These are phyloP conservation scores for Fistularia commersonii DNA, from an alignment of 2,797 vertebrate species.

Conservation along the genomic window DNA sequence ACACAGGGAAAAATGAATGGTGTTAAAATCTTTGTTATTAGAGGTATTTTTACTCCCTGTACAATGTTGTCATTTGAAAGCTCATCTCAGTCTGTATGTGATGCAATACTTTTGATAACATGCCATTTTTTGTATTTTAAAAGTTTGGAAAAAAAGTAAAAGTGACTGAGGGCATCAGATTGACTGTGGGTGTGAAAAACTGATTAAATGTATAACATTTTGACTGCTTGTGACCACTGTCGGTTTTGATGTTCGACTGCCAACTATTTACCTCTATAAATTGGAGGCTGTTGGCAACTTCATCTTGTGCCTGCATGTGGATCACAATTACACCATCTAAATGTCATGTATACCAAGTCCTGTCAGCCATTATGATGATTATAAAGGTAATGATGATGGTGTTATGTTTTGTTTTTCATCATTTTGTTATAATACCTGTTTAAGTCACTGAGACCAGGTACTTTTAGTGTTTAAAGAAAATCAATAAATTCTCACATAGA, in stretches of 20 bases:
- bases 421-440: conserved; percentile 40
- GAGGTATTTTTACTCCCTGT: conserved; percentile 33
- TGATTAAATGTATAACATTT: too few relatives aligned
- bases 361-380: conserved; percentile 23
- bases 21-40: conserved; percentile 17
- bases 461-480: conserved; percentile 55
- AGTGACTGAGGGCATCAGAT: too few relatives aligned
- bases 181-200: too few relatives aligned
- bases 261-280: too few relatives aligned
- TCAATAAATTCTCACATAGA: conserved; percentile 58
- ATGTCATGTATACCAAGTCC: conserved; percentile 30
- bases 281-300: too few relatives aligned
- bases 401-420: neutral
- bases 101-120: conserved; percentile 62
- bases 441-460: conserved; percentile 33
- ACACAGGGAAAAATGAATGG: conserved; percentile 8
- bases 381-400: conserved; percentile 15
- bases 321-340: conserved; percentile 29
- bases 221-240: too few relatives aligned
- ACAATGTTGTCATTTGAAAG: conserved; percentile 12
- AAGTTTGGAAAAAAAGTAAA: conserved; percentile 18
- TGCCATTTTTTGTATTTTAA: conserved; percentile 43
- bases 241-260: too few relatives aligned
- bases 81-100: conserved; percentile 45
- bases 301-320: conserved; percentile 10